Conservation (phyloP, 2,797 vertebrate species). For the Pyrocephalus nanus region DNA sequence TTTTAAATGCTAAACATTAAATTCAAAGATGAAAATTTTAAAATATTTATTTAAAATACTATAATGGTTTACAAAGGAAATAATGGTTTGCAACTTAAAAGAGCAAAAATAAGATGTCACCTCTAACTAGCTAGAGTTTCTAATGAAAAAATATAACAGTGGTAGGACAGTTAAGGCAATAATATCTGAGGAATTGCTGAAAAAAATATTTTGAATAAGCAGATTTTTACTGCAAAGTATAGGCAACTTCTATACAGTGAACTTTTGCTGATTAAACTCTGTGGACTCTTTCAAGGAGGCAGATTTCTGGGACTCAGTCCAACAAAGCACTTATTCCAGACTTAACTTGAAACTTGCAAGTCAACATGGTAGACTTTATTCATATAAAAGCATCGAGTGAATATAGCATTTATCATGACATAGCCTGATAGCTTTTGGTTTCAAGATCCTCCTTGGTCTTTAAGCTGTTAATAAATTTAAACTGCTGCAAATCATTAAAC, state of each 20-base stretch:
- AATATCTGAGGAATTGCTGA: not conserved
- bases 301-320: slow-evolving; percentile 25
- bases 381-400: not conserved
- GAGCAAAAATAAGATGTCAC: not conserved
- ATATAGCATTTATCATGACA: slow-evolving; percentile 1
- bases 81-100: not conserved
- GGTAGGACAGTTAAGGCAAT: not conserved
- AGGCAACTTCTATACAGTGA: not conserved
- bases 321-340: slow-evolving; percentile 43
- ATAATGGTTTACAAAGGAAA: not conserved
- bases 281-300: not conserved
- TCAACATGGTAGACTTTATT: slow-evolving; percentile 15
- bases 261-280: not conserved
- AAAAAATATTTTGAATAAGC: not conserved
- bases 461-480: slow-evolving; percentile 10
- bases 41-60: not conserved
- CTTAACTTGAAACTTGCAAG: slow-evolving; percentile 1
- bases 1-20: not conserved
- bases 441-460: not conserved
- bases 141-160: not conserved
- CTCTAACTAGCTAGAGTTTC: not conserved
- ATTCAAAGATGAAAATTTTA: not conserved
- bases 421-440: not conserved
- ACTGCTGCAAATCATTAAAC: not conserved
- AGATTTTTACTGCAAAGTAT: not conserved